Evolutionary conservation across 2,113 vertebrate genomes (phyloP).

Genomic region (Triplophysa dalaica): DNA sequence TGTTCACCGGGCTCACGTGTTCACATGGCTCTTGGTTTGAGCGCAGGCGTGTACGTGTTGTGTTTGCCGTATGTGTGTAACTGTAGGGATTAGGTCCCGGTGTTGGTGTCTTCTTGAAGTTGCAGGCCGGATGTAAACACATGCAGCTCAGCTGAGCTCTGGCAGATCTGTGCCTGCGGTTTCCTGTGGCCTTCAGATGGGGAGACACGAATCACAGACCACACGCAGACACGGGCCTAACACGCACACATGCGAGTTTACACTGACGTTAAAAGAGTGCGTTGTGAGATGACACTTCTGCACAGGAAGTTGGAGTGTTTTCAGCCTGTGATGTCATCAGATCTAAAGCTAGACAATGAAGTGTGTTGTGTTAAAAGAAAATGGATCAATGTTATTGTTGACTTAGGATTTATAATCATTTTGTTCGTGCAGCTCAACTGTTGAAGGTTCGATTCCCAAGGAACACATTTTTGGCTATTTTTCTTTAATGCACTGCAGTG

Average conservation of each 20-base stretch:
- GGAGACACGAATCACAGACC: not conserved
- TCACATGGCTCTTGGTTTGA: slow-evolving; percentile 12
- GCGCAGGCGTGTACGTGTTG: slow-evolving; percentile 10
- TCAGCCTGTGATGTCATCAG: no score
- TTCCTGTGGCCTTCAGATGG: slow-evolving; percentile 38
- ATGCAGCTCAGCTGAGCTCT: slow-evolving; percentile 61
- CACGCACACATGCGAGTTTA: not conserved
- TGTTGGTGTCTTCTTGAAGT: slow-evolving; percentile 31
- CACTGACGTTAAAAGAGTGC: not conserved
- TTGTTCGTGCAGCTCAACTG: no score
- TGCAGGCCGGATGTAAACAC: slow-evolving; percentile 62
- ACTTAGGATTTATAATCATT: no score
- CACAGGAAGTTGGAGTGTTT: no score
- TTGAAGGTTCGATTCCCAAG: no score
- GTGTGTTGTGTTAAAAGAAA: no score
- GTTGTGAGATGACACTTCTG: no score
- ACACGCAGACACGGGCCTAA: not conserved
- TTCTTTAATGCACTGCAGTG: no score
- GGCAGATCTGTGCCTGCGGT: slow-evolving; percentile 46
- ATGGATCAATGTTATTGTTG: no score
- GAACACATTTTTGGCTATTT: no score
- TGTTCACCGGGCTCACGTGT: not conserved
- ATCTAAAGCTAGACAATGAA: no score
- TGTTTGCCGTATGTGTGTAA: not conserved
- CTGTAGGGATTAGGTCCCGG: not conserved